phyloP scores from a whole-genome alignment of 30 jellyfish, hydroid and myxozoan species.

The Aurelia coerulea region DNA sequence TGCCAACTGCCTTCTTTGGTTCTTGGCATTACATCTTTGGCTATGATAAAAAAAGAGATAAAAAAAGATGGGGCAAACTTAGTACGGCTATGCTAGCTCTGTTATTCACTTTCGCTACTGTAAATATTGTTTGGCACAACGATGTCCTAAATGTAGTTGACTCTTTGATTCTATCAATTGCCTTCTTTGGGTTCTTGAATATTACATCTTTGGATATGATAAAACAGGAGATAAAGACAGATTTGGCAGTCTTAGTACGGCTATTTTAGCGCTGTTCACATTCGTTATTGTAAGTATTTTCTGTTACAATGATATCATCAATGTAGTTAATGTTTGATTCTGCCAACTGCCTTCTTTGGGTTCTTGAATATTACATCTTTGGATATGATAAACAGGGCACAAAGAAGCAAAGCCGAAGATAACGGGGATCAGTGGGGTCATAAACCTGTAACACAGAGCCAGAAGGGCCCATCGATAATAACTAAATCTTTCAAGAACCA shows the following conservation, averaged over 20 bases:
- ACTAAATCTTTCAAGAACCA: too few relatives aligned
- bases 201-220: constrained; percentile 75
- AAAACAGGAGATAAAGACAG: constrained; percentile 82
- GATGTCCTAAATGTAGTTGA: constrained; percentile 63
- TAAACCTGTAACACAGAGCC: too few relatives aligned
- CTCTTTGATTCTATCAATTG: constrained; percentile 59
- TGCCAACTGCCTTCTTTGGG: constrained; percentile 74
- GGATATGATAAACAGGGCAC: constrained; percentile 85
- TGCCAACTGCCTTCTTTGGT: constrained; percentile 77
- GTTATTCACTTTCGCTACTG: constrained; percentile 83
- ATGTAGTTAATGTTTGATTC: constrained; percentile 67
- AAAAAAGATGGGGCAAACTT: constrained; percentile 84
- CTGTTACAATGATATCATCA: not conserved
- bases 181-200: constrained; percentile 83
- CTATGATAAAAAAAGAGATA: constrained; percentile 79
- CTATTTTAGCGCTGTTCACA: constrained; percentile 85
- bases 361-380: constrained; percentile 75
- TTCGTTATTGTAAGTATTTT: constrained; percentile 62
- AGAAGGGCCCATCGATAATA: too few relatives aligned
- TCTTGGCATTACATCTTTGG: constrained; percentile 84
- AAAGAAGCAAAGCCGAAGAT: constrained; percentile 9
- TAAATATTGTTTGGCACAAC: not conserved
- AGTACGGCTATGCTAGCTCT: constrained; percentile 87
- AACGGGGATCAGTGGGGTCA: too few relatives aligned
- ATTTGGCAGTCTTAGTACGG: constrained; percentile 80